These are phyloP conservation scores for Spermophilus dauricus DNA, from an alignment of 2,113 vertebrate genomes.

Conservation along the genomic window DNA sequence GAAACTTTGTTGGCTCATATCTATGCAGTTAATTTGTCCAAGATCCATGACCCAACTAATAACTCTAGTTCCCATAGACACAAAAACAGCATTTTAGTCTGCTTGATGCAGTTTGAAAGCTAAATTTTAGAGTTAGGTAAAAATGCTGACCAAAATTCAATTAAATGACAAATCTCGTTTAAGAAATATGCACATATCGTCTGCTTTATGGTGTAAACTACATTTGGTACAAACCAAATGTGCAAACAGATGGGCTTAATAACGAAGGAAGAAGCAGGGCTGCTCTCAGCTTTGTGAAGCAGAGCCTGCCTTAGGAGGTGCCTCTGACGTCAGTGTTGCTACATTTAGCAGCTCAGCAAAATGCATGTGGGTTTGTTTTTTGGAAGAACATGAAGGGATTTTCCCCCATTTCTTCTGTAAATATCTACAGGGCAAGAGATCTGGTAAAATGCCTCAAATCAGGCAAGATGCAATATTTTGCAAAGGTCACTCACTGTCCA, in stretches of 20 bases:
- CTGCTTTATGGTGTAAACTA: conserved; percentile 61
- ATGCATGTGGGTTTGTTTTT: conserved; percentile 63
- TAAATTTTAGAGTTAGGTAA: not conserved
- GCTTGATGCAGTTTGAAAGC: not conserved
- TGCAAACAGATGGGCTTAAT: conserved; percentile 73
- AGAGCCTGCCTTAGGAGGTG: conserved; percentile 12
- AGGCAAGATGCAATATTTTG: conserved; percentile 38
- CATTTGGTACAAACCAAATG: conserved; percentile 70
- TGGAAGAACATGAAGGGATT: conserved; percentile 66
- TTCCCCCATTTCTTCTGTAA: conserved; percentile 70
- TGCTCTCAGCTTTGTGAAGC: not conserved
- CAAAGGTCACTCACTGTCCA: not conserved
- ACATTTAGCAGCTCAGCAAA: conserved; percentile 62
- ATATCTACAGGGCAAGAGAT: conserved; percentile 52
- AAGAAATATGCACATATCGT: conserved; percentile 65
- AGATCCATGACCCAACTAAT: not conserved
- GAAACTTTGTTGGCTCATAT: not conserved
- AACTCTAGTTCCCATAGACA: not conserved
- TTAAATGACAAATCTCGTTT: conserved; percentile 51
- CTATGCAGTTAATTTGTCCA: not conserved
- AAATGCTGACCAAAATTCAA: conserved; percentile 40
- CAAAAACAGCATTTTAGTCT: not conserved
- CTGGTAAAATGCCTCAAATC: conserved; percentile 32
- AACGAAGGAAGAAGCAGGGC: not conserved
- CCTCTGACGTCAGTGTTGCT: conserved; percentile 53